Conservation (phyloP, 2,113 vertebrate species). For the Solenodon paradoxus region DNA sequence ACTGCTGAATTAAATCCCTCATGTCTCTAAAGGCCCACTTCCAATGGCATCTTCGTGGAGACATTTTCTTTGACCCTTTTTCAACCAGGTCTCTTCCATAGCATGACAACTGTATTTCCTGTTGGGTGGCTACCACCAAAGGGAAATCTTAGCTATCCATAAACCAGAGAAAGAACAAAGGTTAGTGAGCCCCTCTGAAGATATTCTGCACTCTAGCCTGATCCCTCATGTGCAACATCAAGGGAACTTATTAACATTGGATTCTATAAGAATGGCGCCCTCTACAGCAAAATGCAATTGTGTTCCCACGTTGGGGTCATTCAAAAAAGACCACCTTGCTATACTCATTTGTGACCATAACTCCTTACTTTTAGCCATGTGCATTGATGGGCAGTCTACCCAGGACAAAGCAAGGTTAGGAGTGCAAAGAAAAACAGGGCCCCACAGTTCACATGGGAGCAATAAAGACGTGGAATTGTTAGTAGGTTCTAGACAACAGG, state of each 20-base stretch:
- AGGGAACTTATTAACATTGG: background rate
- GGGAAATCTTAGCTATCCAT: background rate
- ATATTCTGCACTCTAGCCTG: background rate
- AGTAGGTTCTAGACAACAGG: too few relatives aligned
- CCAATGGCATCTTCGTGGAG: background rate
- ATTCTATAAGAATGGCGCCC: background rate
- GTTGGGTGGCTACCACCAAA: background rate
- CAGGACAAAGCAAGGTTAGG: background rate
- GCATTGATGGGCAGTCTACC: background rate
- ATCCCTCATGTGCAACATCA: background rate
- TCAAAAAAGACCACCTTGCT: background rate
- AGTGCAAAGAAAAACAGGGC: background rate
- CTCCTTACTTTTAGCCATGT: background rate
- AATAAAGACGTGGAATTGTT: background rate
- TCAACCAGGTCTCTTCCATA: background rate
- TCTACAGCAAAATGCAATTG: background rate
- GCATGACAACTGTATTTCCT: background rate
- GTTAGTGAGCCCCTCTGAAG: background rate
- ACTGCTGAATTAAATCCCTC: background rate
- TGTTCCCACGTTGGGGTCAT: background rate
- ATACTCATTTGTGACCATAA: background rate
- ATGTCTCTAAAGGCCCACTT: background rate
- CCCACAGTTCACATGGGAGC: background rate
- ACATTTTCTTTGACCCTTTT: background rate
- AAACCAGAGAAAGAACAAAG: background rate